Evolutionary conservation across 1,140 invertebrate species (phyloP).

Genomic region (Penaeus indicus): DNA sequence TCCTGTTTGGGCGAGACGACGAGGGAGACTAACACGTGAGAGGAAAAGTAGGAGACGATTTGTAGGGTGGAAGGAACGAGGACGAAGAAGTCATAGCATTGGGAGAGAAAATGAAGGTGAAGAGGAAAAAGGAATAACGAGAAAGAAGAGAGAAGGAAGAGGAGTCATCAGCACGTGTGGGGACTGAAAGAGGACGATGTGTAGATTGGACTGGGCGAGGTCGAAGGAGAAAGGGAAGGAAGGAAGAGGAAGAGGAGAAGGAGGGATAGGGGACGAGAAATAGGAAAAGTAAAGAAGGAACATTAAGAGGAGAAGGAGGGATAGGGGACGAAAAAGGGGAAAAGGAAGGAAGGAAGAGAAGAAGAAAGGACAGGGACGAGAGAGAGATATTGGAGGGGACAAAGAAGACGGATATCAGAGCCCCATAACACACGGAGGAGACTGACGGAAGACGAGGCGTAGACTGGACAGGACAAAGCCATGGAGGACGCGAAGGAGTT

Average conservation of each 20-base stretch:
- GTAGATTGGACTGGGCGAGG: neutral
- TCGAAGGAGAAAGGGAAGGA: neutral
- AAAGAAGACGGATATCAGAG: no score
- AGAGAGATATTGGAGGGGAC: neutral
- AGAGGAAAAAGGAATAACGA: neutral
- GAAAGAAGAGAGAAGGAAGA: neutral
- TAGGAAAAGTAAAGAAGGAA: slow-evolving; percentile 10
- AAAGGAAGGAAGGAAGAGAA: neutral
- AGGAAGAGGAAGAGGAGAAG: neutral
- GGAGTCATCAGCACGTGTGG: neutral
- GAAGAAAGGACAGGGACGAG: neutral
- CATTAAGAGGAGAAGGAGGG: neutral
- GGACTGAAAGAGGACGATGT: neutral
- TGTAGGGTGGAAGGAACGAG: no score
- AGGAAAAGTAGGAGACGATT: no score
- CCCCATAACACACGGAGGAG: no score
- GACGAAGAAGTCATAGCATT: neutral
- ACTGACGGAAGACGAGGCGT: no score
- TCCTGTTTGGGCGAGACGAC: no score
- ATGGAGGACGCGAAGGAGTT: no score
- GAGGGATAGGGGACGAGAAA: neutral
- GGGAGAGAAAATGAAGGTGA: slow-evolving; percentile 1
- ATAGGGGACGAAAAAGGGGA: slow-evolving; percentile 5
- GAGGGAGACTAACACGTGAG: no score
- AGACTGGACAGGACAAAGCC: no score